phyloP scores from a whole-genome alignment of 2,797 vertebrate genomes.

The Siniperca obscura region DNA sequence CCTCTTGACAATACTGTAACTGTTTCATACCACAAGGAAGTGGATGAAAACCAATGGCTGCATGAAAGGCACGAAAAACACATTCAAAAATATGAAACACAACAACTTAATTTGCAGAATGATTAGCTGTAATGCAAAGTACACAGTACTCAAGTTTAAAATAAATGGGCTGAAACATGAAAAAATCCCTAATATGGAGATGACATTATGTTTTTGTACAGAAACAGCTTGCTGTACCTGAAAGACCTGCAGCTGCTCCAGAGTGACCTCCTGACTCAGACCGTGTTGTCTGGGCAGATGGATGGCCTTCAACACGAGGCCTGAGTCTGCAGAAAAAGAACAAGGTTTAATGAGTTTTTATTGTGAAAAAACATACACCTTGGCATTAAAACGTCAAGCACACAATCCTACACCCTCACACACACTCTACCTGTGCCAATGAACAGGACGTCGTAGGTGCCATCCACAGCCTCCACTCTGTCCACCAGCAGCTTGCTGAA shows the following conservation, averaged over 20 bases:
- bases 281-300: slow-evolving; percentile 79
- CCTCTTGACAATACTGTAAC: no score
- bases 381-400: neutral
- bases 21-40: no score
- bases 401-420: neutral
- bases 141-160: no score
- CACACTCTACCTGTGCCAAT: slow-evolving; percentile 84
- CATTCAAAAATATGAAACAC: no score
- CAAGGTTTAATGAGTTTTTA: neutral
- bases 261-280: slow-evolving; percentile 85
- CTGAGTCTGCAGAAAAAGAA: slow-evolving; percentile 81
- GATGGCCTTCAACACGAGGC: slow-evolving; percentile 89
- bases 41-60: no score
- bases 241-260: slow-evolving; percentile 90
- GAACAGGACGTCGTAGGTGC: slow-evolving; percentile 86
- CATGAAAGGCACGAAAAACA: no score
- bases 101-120: no score
- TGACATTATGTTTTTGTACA: neutral
- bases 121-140: no score
- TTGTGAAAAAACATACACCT: neutral
- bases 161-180: neutral
- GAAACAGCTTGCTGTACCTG: slow-evolving; percentile 80
- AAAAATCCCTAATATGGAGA: neutral
- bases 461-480: slow-evolving; percentile 87
- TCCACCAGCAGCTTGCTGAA: slow-evolving; percentile 87